Base-by-base conservation (phyloP, 2,113 vertebrate genomes). In the Oenanthe melanoleuca region DNA sequence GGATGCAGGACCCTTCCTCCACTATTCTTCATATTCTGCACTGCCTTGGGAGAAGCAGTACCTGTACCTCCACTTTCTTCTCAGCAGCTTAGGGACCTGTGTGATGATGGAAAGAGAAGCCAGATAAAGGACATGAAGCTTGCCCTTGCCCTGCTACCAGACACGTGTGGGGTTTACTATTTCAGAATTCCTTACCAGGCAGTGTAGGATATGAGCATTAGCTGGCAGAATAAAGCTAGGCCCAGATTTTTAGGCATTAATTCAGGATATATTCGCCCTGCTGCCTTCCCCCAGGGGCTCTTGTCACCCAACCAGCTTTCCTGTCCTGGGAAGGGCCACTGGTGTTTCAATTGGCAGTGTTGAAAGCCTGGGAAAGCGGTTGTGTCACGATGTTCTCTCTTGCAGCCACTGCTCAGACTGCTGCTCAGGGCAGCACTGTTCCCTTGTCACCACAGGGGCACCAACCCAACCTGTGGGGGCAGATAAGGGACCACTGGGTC, bases 141-240 rank as follows among this genome's bases (percentile, higher is more conserved):
- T 96, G 71, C 42, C 55, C 67, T 95, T 78, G 50, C 31, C 29
- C 42, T 45, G 75, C 52, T 96, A 44, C 63, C 20, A 50, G 40
- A 52, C 37, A 37, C 1, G 0, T 29, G 29, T 57, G 22, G 38
- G 10, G n/a, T 55, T 93, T 89, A 55, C 28, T 80, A 0, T 92
- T 88, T 88, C 63, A 83, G 12, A 7, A 14, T 64, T 91, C 16
- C 19, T 50, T 11, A 34, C 37, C 0, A 0, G 13, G 12, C 0
- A 1, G 10, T 6, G 6, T 52, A 31, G 9, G 24, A 9, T 57
- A 7, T 1, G 2, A 57, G 31, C 25, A 12, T 18, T 67, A 31
- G 12, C 29, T 25, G 5, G 53, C 72, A 86, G 49, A 69, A 80
- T 44, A 47, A 86, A 95, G 21, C 63, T 82, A 37, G 25, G 0